Evolutionary conservation across 2,888 invertebrate genomes (phyloP), one percentile per base, ranked within the genome.

Genomic region (Eustalomyia histrio): DNA sequence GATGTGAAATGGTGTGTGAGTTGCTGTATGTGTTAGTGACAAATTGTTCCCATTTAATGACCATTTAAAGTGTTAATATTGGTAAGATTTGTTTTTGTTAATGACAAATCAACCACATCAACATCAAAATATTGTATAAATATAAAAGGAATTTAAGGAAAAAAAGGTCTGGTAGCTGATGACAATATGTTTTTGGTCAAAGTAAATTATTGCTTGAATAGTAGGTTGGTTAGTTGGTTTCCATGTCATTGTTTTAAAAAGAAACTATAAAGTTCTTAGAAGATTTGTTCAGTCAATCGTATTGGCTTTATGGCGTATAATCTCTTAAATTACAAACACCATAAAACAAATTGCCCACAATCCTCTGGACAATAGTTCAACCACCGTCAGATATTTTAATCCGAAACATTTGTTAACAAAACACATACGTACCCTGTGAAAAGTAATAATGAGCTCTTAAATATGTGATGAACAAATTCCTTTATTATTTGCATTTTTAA

Each of bases 281-380:
- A 80, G 68, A 75, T 82, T 85, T 84, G 80, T 78, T 84, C 84
- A 84, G 84, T 84, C 83, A 84, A 84, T 84, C 84, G 84, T 83
- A 79, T 84, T 85, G 83, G 83, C 83, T 84, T 85, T 83, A 79
- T 82, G 82, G 84, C 88, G 84, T 85, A 88, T 89, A 88, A 89
- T 89, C 89, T 88, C 86, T 84, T 85, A 88, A 89, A 86, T 86
- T 87, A 84, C 86, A 89, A 89, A 89, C 88, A 88, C 85, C 86
- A 86, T 86, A 86, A 88, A 89, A 89, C 82, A 84, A 83, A 84
- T 83, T 83, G 78, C 79, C 80, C 73, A 82, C 80, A 83, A 81
- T 69, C 71, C 72, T 58, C 68, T 75, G 80, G 78, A 80, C 80
- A 83, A 73, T 68, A 58, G 39, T 43, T 10, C 52, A 55, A 52